Base-by-base conservation (phyloP, 2,888 invertebrate genomes). In the Hipparchia semele region DNA sequence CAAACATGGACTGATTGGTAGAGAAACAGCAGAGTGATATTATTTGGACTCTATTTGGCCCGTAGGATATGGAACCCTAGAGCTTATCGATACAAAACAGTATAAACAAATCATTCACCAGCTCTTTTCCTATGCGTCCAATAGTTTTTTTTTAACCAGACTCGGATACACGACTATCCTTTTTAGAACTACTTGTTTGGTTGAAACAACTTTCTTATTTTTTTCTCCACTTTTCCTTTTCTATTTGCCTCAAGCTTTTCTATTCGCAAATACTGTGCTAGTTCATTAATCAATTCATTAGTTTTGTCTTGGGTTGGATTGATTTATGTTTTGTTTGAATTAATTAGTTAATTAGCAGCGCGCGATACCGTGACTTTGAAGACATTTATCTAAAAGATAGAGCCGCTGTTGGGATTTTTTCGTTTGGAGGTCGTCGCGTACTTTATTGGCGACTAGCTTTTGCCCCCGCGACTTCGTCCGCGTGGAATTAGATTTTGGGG, bases 151-250 rank as follows among this genome's bases (percentile, higher is more conserved):
- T 75, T 68, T 68, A 75, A 78, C 73, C 74, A 70, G 76, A 75
- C 54, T 60, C 60, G 71, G 73, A 74, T 79, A 85, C 87, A 85
- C 76, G 81, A 81, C 78, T 82, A 82, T 80, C 83, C 84, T 85
- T 81, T 84, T 84, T 83, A 76, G 75, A 76, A 53, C 70, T 73
- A 74, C 75, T 75, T 78, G 76, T 77, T 74, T 73, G 23, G 70
- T 65, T 75, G 54, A 51, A 72, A 70, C 71, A 76, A 82, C 81
- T 82, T 82, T 81, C 81, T 77, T 79, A 71, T 73, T 70, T 68
- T 70, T 71, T 68, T 67, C 54, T 53, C 9, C 58, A 64, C 70
- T 66, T 69, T 72, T 49, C 9, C 68, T 54, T 68, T 70, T 68
- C 64, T 59, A 67, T 51, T 64, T 56, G 39, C 70, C 6, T 12